Evolutionary conservation across 2,888 invertebrate genomes (phyloP).

Genomic region (Alsophila aescularia): DNA sequence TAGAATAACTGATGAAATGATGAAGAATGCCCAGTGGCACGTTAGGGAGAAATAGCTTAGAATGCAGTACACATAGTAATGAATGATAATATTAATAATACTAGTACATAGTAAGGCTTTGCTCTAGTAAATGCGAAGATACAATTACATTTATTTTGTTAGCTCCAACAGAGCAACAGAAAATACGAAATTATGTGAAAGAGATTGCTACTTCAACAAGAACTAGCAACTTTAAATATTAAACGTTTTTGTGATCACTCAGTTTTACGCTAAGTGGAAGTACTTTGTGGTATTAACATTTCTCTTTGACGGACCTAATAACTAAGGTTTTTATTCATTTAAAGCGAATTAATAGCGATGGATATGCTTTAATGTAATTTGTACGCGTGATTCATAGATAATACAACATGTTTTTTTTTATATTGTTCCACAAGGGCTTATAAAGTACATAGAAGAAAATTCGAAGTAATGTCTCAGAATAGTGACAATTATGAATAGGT

Average conservation of each 20-base stretch:
- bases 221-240: background rate
- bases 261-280: background rate
- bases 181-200: background rate
- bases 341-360: constrained; percentile 11
- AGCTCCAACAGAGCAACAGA: no score
- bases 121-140: no score
- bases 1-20: constrained; percentile 2
- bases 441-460: background rate
- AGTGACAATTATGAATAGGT: no score
- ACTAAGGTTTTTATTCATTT: background rate
- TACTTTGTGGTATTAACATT: background rate
- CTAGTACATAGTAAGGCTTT: constrained; percentile 7
- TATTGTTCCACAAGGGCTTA: background rate
- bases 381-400: constrained; percentile 10
- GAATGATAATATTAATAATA: constrained; percentile 9
- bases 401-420: constrained; percentile 12
- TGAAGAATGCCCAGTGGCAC: constrained; percentile 29
- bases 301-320: constrained; percentile 3
- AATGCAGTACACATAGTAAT: constrained; percentile 6
- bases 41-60: constrained; percentile 27
- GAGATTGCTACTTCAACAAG: background rate
- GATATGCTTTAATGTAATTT: constrained; percentile 28
- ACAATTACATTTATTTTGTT: no score
- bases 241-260: background rate
- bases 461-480: no score